phyloP scores from a whole-genome alignment of 2,888 invertebrate species.

The Euphydryas editha region DNA sequence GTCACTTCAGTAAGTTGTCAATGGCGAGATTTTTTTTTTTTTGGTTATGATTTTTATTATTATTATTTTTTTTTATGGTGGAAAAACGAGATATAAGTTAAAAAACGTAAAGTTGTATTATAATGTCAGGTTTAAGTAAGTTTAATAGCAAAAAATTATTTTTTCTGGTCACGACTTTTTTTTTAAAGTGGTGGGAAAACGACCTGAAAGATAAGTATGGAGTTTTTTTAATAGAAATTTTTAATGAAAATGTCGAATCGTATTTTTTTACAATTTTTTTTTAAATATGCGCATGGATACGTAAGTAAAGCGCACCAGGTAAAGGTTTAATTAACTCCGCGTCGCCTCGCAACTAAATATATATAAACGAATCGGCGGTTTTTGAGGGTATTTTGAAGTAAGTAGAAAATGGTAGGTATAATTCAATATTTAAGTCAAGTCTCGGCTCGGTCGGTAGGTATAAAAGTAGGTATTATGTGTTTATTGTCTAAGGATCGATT shows the following conservation, averaged over 20 bases:
- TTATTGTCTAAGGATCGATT: conserved; percentile 17
- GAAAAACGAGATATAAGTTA: too few species aligned
- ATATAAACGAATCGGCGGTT: conserved; percentile 17
- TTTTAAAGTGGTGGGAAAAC: conserved; percentile 7
- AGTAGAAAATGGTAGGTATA: conserved; percentile 62
- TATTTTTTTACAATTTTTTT: conserved; percentile 23
- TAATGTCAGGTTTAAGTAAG: too few species aligned
- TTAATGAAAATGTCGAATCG: neutral
- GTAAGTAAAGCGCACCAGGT: conserved; percentile 74
- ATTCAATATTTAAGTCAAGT: conserved; percentile 44
- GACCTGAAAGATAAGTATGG: conserved; percentile 23
- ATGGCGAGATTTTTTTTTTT: too few species aligned
- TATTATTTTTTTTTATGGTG: too few species aligned
- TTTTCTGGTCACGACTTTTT: neutral
- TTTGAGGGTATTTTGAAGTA: neutral
- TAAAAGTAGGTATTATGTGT: conserved; percentile 43
- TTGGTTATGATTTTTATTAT: too few species aligned
- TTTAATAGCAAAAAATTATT: neutral
- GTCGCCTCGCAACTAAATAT: conserved; percentile 31
- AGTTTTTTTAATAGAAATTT: conserved; percentile 12
- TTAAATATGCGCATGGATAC: conserved; percentile 52
- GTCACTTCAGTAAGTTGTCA: too few species aligned
- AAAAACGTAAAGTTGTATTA: too few species aligned
- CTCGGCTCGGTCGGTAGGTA: conserved; percentile 72
- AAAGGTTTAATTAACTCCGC: conserved; percentile 45